Evolutionary conservation across 2,888 invertebrate genomes (phyloP).

Genomic region (Nineta flava): DNA sequence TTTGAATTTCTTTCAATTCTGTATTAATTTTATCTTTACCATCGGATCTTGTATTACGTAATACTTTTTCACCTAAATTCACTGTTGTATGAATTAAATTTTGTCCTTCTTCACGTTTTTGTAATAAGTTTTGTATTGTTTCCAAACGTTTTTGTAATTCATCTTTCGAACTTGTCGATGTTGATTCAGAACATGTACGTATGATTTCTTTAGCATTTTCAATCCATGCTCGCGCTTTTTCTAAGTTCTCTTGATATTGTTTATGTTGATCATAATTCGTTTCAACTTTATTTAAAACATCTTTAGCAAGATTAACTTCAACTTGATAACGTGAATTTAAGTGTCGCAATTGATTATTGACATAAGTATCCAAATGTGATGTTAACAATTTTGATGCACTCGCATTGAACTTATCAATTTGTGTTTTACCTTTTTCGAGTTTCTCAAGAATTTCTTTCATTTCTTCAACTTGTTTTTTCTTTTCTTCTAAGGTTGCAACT

Average conservation of each 20-base stretch:
- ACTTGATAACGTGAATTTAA: slow-evolving; percentile 81
- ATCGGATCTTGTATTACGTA: slow-evolving; percentile 74
- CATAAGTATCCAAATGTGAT: slow-evolving; percentile 74
- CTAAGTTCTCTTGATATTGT: slow-evolving; percentile 59
- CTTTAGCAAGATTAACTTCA: slow-evolving; percentile 72
- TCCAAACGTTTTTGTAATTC: slow-evolving; percentile 64
- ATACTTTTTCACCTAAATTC: slow-evolving; percentile 79
- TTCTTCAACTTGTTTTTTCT: slow-evolving; percentile 68
- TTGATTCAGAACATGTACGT: slow-evolving; percentile 62
- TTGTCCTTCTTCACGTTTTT: slow-evolving; percentile 74
- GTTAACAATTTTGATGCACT: slow-evolving; percentile 59
- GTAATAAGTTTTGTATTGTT: slow-evolving; percentile 63
- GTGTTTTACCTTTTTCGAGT: slow-evolving; percentile 59
- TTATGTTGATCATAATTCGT: slow-evolving; percentile 75
- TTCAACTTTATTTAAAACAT: slow-evolving; percentile 80
- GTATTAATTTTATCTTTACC: slow-evolving; percentile 75
- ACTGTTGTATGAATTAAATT: slow-evolving; percentile 73
- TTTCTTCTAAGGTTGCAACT: slow-evolving; percentile 63
- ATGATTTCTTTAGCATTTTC: slow-evolving; percentile 72
- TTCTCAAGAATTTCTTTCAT: slow-evolving; percentile 61
- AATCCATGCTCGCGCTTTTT: slow-evolving; percentile 70
- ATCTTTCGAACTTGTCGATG: slow-evolving; percentile 64
- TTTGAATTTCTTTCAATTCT: slow-evolving; percentile 77
- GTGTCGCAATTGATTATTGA: slow-evolving; percentile 72
- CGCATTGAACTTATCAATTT: slow-evolving; percentile 70